phyloP scores from a whole-genome alignment of 1,140 invertebrate genomes.

The Archivesica marissinica region DNA sequence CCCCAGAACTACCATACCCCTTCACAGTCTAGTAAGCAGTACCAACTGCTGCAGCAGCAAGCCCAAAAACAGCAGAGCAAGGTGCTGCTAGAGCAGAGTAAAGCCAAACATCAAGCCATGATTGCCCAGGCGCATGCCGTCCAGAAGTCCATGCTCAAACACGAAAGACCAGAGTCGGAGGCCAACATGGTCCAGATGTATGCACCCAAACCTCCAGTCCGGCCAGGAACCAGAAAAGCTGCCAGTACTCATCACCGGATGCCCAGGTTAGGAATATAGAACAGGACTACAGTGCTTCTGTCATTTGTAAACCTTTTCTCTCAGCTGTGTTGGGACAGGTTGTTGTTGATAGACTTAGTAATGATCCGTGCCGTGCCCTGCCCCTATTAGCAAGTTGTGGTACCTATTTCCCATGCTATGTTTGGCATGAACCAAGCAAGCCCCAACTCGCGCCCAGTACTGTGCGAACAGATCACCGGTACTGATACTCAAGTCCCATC shows the following conservation, averaged over 20 bases:
- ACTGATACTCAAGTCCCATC: too few species aligned
- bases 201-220: constrained; percentile 77
- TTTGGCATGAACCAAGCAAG: too few species aligned
- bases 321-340: too few species aligned
- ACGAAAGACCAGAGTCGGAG: constrained; percentile 33
- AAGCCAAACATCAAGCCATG: constrained; percentile 83
- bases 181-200: constrained; percentile 66
- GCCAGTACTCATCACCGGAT: constrained; percentile 69
- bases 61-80: constrained; percentile 71
- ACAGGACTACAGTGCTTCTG: too few species aligned
- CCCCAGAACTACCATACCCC: constrained; percentile 76
- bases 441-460: too few species aligned
- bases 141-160: constrained; percentile 67
- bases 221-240: constrained; percentile 68
- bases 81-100: constrained; percentile 78
- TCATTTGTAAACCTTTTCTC: too few species aligned
- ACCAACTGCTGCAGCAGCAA: constrained; percentile 75
- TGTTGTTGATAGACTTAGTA: too few species aligned
- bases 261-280: constrained; percentile 79
- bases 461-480: too few species aligned
- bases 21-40: constrained; percentile 76
- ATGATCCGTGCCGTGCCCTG: too few species aligned
- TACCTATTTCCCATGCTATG: too few species aligned
- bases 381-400: too few species aligned
- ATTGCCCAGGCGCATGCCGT: constrained; percentile 82